Evolutionary conservation across 2,888 invertebrate genomes (phyloP).

Genomic region (Athrips mouffetella): DNA sequence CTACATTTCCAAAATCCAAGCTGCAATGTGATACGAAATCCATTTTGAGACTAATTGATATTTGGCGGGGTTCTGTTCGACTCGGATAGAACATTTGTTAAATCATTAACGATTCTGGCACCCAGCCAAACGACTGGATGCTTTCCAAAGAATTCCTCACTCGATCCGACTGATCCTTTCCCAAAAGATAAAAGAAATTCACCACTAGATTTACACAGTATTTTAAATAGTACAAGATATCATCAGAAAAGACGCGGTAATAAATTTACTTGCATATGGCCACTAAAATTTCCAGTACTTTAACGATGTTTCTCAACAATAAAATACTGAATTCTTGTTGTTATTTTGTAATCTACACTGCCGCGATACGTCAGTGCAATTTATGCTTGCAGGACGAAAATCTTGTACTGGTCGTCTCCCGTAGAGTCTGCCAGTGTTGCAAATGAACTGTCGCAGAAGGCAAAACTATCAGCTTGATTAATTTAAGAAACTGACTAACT

Average conservation of each 20-base stretch:
- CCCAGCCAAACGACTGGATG: constrained; percentile 21
- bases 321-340: constrained; percentile 7
- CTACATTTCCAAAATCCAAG: not conserved
- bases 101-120: constrained; percentile 28
- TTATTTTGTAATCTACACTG: constrained; percentile 1
- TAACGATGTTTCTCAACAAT: constrained; percentile 7
- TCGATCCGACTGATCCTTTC: constrained; percentile 6
- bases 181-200: constrained; percentile 6
- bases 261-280: constrained; percentile 2
- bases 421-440: constrained; percentile 25
- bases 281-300: constrained; percentile 8
- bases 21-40: constrained; percentile 19
- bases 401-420: constrained; percentile 39
- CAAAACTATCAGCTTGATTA: no score
- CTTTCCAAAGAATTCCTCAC: constrained; percentile 5
- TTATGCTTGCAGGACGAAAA: constrained; percentile 7
- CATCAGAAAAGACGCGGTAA: not conserved
- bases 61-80: constrained; percentile 32
- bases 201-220: not conserved
- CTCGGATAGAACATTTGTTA: constrained; percentile 22
- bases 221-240: not conserved
- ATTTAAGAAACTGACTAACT: no score
- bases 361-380: constrained; percentile 28
- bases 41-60: constrained; percentile 54
- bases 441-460: no score